Conservation (phyloP, 2,797 vertebrate species). For the Argya squamiceps region DNA sequence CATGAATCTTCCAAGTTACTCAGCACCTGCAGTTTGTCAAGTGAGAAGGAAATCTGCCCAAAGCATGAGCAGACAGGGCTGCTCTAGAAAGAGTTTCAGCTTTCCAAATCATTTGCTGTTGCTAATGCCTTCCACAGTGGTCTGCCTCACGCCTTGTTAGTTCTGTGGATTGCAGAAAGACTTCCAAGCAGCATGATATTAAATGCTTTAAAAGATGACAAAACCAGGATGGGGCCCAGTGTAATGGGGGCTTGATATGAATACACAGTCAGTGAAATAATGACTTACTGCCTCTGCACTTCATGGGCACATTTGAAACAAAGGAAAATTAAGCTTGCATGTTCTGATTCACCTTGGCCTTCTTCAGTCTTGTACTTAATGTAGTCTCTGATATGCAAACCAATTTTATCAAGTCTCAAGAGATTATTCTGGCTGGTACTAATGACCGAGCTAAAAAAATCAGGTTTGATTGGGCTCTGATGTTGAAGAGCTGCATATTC, state of each 20-base stretch:
- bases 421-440: background rate
- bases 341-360: background rate
- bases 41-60: background rate
- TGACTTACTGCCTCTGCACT: background rate
- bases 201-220: background rate
- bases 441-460: background rate
- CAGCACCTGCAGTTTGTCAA: background rate
- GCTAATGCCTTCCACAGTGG: background rate
- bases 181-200: background rate
- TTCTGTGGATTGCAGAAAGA: background rate
- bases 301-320: background rate
- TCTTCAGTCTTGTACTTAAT: background rate
- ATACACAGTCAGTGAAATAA: background rate
- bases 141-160: background rate
- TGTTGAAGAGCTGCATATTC: background rate
- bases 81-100: background rate
- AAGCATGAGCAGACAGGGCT: accelerated
- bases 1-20: background rate
- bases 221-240: background rate
- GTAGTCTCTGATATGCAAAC: background rate
- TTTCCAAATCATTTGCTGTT: background rate
- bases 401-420: background rate
- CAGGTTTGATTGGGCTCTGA: background rate
- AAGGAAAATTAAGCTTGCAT: background rate
- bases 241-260: background rate